phyloP scores from a whole-genome alignment of 2,113 vertebrate genomes.

The Oxyruncus cristatus region DNA sequence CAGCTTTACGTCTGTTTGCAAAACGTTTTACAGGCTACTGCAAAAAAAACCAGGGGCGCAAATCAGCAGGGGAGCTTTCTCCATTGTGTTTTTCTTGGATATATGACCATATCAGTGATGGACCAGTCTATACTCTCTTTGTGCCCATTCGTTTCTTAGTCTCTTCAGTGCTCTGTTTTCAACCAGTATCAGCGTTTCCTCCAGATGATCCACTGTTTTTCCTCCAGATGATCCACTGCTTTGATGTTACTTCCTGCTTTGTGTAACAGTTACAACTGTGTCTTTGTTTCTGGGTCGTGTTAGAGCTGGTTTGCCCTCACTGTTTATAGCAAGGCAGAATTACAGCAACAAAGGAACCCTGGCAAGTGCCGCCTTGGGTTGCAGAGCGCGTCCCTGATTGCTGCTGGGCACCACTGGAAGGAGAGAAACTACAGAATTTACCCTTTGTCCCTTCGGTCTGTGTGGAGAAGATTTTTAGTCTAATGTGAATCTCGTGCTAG shows the following conservation, averaged over 20 bases:
- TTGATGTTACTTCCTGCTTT: conserved; percentile 16
- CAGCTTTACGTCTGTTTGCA: not conserved
- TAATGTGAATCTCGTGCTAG: not conserved
- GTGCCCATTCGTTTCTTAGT: not conserved
- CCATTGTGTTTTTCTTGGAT: not conserved
- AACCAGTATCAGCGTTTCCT: not conserved
- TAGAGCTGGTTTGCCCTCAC: not conserved
- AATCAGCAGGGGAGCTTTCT: not conserved
- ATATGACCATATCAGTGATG: not conserved
- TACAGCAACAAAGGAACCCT: not conserved
- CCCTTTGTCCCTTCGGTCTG: not conserved
- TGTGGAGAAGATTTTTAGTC: not conserved
- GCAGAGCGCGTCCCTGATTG: not conserved
- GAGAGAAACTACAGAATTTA: not conserved
- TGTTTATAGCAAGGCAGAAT: not conserved
- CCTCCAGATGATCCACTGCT: not conserved
- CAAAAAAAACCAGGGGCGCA: not conserved
- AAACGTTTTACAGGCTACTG: not conserved
- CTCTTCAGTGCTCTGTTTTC: not conserved
- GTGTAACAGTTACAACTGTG: not conserved
- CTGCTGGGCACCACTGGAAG: not conserved
- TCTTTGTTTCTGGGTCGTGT: not conserved
- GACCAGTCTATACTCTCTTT: not conserved
- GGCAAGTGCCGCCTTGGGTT: not conserved
- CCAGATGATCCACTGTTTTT: not conserved